phyloP scores from a whole-genome alignment of 1,140 invertebrate species.

The Drosophila melanica region DNA sequence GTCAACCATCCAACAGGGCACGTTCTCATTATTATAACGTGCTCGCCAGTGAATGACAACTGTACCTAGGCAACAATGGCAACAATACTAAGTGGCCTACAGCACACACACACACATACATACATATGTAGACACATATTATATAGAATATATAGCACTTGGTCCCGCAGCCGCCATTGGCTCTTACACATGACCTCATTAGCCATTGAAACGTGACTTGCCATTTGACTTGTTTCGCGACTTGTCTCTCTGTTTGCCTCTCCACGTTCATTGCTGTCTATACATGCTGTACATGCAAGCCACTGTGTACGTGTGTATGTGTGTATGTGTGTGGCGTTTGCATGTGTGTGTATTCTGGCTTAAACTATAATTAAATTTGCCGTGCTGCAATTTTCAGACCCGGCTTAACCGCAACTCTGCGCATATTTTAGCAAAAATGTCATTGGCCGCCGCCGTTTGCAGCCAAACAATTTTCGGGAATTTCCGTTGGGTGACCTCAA shows the following conservation, averaged over 20 bases:
- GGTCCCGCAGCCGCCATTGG: slow-evolving; percentile 62
- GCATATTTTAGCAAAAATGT: slow-evolving; percentile 79
- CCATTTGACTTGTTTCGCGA: slow-evolving; percentile 80
- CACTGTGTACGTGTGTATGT: slow-evolving; percentile 47
- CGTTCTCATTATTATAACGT: slow-evolving; percentile 78
- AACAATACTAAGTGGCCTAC: slow-evolving; percentile 35
- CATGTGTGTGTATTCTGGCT: slow-evolving; percentile 49
- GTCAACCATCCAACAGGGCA: slow-evolving; percentile 42
- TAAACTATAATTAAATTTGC: slow-evolving; percentile 81
- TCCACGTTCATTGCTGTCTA: slow-evolving; percentile 16
- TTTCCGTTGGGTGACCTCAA: slow-evolving; percentile 71
- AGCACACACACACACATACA: slow-evolving; percentile 12
- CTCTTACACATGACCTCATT: slow-evolving; percentile 82
- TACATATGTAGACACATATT: slow-evolving; percentile 4
- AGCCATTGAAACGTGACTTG: slow-evolving; percentile 82
- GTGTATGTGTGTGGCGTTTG: slow-evolving; percentile 15
- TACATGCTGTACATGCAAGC: slow-evolving; percentile 13
- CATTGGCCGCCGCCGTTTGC: slow-evolving; percentile 50
- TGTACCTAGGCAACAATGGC: slow-evolving; percentile 72
- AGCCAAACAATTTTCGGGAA: slow-evolving; percentile 70
- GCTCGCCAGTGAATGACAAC: slow-evolving; percentile 65
- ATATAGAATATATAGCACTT: slow-evolving; percentile 9
- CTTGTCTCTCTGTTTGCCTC: slow-evolving; percentile 47
- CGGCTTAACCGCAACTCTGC: slow-evolving; percentile 57
- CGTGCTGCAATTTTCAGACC: slow-evolving; percentile 65